Conservation (phyloP, 2,888 invertebrate species). For the Brachypalpus laphriformis region DNA sequence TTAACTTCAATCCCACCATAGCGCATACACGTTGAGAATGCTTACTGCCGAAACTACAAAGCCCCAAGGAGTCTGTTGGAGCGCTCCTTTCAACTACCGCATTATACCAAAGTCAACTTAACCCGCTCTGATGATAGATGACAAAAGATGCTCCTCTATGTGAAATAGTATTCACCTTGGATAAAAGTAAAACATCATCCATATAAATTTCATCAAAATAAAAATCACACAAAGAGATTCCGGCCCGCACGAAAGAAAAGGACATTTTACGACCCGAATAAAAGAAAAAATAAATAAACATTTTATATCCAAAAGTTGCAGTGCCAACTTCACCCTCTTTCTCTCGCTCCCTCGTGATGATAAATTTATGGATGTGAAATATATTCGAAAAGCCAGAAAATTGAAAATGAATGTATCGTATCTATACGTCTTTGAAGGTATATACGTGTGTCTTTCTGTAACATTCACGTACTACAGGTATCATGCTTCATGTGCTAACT, state of each 20-base stretch:
- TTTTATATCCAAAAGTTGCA: slow-evolving; percentile 24
- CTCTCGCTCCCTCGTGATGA: slow-evolving; percentile 1
- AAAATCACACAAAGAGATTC: slow-evolving; percentile 37
- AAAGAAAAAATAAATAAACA: slow-evolving; percentile 36
- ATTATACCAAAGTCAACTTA: slow-evolving; percentile 14
- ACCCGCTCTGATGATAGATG: slow-evolving; percentile 10
- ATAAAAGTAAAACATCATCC: background rate
- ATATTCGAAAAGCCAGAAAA: slow-evolving; percentile 14
- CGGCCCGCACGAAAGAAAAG: slow-evolving; percentile 21
- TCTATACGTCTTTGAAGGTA: background rate
- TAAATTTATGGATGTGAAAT: slow-evolving; percentile 40
- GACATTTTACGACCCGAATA: slow-evolving; percentile 31
- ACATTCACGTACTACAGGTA: background rate
- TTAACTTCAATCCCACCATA: slow-evolving; percentile 23
- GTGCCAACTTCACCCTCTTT: slow-evolving; percentile 21
- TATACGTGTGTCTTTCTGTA: background rate
- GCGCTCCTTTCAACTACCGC: background rate
- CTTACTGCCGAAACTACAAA: background rate
- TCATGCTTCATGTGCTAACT: slow-evolving; percentile 1
- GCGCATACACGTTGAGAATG: background rate
- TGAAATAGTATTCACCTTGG: background rate
- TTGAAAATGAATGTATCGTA: slow-evolving; percentile 12
- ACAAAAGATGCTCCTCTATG: slow-evolving; percentile 9
- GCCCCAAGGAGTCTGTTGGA: slow-evolving; percentile 1
- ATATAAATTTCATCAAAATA: slow-evolving; percentile 37